Evolutionary conservation across 2,113 vertebrate species (phyloP).

Genomic region (Cromileptes altivelis): DNA sequence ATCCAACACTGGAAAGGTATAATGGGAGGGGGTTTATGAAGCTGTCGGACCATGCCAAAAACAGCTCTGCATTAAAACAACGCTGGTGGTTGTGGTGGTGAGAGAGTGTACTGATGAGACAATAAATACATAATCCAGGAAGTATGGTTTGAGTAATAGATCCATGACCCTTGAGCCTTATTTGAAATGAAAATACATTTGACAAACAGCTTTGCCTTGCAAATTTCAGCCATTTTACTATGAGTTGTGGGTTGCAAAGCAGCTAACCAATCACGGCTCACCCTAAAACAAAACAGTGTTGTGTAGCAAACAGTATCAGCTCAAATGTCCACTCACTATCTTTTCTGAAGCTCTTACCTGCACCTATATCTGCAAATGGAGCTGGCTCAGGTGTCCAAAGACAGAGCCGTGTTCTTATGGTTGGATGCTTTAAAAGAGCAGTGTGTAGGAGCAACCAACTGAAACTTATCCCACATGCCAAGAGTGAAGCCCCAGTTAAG

Average conservation of each 20-base stretch:
- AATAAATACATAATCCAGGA: neutral
- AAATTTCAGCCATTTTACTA: neutral
- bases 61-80: too few relatives aligned
- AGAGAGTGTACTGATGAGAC: neutral
- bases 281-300: neutral
- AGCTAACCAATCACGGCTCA: neutral
- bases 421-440: neutral
- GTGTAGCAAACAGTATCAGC: neutral
- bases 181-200: neutral
- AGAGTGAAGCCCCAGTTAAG: too few relatives aligned
- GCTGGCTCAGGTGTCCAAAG: neutral
- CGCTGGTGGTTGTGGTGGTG: too few relatives aligned
- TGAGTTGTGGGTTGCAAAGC: neutral
- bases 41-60: too few relatives aligned
- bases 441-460: too few relatives aligned
- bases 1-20: too few relatives aligned
- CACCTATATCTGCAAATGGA: neutral
- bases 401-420: neutral
- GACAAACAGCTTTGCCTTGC: neutral
- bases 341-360: neutral
- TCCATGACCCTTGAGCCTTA: neutral
- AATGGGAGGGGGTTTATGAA: too few relatives aligned
- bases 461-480: too few relatives aligned
- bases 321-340: neutral
- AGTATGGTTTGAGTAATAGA: neutral